Base-by-base conservation (phyloP, 2,113 vertebrate species). In the Petromus typicus region DNA sequence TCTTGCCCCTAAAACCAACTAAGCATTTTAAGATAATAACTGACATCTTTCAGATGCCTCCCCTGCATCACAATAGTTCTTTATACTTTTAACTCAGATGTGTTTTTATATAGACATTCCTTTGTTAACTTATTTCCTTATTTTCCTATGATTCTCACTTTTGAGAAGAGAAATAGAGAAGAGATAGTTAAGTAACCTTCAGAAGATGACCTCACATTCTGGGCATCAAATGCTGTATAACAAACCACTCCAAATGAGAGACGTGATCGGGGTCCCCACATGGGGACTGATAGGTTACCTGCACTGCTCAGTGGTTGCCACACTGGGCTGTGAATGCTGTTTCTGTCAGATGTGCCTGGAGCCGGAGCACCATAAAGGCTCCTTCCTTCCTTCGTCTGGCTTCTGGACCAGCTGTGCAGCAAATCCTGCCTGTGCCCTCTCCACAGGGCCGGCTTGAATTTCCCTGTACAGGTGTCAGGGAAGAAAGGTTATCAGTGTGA, bases 1-100 rank as follows among this genome's bases (percentile, higher is more conserved):
- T 73, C 45, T 73, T 63, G 54, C 37, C 34, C 80, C 56, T 66
- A 51, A 66, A 61, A 22, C n/a, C 89, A 87, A 59, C 9, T 10
- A 64, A 71, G 69, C 69, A 32, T 89, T 78, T 97, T 43, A 69
- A 88, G 75, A 73, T n/a, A 56, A 57, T 63, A 40, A 79, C 61
- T 56, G 81, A 22, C 79, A 32, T 88, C 83, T 94, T 43, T 48
- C 61, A 73, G 20, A 59, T 0, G 27, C 59, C 51, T 45, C 11
- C n/a, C 69, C 1, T 2, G 1, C 12, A 32, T 34, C 66, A 2
- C 48, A n/a, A 11, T 7, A 37, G 57, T 66, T 54, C 84, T 88
- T 67, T 22, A 1, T 37, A 1, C 30, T 61, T 51, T 80, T 43
- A 51, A 14, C 43, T 76, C 54, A 18, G 40, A 3, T 32, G n/a